phyloP scores from a whole-genome alignment of 2,888 invertebrate genomes.

The Tachina lurida region DNA sequence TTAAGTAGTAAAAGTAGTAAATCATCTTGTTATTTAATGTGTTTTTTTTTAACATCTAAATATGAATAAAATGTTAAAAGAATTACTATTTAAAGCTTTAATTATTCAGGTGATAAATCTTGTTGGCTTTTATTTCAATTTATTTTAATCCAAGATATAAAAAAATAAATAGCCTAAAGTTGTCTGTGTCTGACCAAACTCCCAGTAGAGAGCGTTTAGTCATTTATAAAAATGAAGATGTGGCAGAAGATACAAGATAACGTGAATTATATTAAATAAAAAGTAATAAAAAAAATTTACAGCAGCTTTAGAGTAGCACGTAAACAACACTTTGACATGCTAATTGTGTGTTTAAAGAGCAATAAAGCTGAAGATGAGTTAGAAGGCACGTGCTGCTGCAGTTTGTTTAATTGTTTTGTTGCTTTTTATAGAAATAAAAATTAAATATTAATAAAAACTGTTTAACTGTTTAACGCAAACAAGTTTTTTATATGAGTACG shows the following conservation, averaged over 20 bases:
- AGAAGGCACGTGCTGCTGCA: slow-evolving; percentile 36
- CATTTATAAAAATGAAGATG: slow-evolving; percentile 19
- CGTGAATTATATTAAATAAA: not conserved
- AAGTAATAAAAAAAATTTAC: not conserved
- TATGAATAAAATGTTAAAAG: slow-evolving; percentile 2
- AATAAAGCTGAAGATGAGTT: slow-evolving; percentile 40
- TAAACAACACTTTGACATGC: slow-evolving; percentile 51
- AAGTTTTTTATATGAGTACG: too few species aligned
- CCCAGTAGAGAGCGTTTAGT: not conserved
- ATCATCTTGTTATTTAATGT: slow-evolving; percentile 33
- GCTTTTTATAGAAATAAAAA: too few species aligned
- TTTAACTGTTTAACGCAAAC: too few species aligned
- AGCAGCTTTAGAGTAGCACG: slow-evolving; percentile 44
- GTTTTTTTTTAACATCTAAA: not conserved
- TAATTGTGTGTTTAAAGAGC: slow-evolving; percentile 53
- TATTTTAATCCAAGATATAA: not conserved
- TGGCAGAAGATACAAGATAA: not conserved
- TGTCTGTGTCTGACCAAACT: not conserved
- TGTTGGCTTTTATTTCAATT: slow-evolving; percentile 7
- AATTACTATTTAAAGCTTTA: not conserved
- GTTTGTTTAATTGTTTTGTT: not conserved
- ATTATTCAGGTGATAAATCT: slow-evolving; percentile 1
- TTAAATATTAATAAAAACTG: too few species aligned
- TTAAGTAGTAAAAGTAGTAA: slow-evolving; percentile 30
- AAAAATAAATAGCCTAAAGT: not conserved